Evolutionary conservation across 2,113 vertebrate species (phyloP), one percentile per base, ranked within the genome.

Genomic region (Desmodus rotundus): DNA sequence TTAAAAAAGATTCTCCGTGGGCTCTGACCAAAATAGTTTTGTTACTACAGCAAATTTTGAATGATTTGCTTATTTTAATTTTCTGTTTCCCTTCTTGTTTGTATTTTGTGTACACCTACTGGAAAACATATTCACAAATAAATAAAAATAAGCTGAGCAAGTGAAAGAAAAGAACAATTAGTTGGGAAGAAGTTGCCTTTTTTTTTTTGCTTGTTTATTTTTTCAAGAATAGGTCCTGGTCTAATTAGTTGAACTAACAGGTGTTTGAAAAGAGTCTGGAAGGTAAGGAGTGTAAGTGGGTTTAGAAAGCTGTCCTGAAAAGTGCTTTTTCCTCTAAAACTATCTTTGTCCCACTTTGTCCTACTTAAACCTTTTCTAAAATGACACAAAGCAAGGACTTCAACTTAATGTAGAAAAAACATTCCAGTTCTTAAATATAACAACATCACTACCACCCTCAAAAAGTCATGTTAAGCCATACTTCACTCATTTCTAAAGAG

Each of bases 351-450:
- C 65, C 28, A 72, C 41, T 89, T 63, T 94, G 20, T 47, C 82
- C 50, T 78, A 36, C 92, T 96, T 96, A 95, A 93, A 41, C 93
- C 77, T 94, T 83, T 93, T 77, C 67, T 96, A 87, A 93, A 94
- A 93, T 76, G 33, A 74, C 81, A 90, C 58, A 81, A 97, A 95
- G 78, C 63, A 83, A 73, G 61, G 31, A 97, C 94, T 96, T 95
- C 50, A 91, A 78, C 80, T 86, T 93, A 88, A 61, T 67, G 26
- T 86, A 45, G 41, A 61, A 94, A 94, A 96, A 92, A 70, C 81
- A 93, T 92, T 88, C 52, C 50, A 78, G 93, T 91, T 73, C 96
- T 93, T 83, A 47, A 93, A 95, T 70, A 81, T 70, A 36, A 76
- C 38, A 88, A 26, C 72, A 81, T 78, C 24, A 38, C 58, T 45